These are phyloP conservation scores for Eupithecia abbreviata DNA, from an alignment of 2,888 invertebrate genomes.

Conservation along the genomic window DNA sequence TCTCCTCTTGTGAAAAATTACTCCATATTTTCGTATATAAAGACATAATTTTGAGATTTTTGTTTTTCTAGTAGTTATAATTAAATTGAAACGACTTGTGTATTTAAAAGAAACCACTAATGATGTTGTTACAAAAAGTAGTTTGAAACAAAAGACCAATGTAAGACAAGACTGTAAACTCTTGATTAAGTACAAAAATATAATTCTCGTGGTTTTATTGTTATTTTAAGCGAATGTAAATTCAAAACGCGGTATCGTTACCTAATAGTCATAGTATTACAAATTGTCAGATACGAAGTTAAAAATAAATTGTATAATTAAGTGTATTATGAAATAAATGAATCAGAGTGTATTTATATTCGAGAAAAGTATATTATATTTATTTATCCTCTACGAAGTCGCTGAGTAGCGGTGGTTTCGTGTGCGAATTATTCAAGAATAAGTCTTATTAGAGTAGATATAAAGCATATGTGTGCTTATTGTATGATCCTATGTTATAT, in stretches of 20 bases:
- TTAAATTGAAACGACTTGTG: background rate
- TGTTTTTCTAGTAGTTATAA: background rate
- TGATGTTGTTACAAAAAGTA: conserved; percentile 27
- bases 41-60: background rate
- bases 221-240: conserved; percentile 53
- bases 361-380: conserved; percentile 51
- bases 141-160: conserved; percentile 72
- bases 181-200: conserved; percentile 76
- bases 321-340: conserved; percentile 41
- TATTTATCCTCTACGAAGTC: conserved; percentile 42
- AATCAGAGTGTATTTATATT: conserved; percentile 73
- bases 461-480: conserved; percentile 28
- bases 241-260: conserved; percentile 73
- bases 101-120: background rate
- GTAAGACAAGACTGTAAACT: conserved; percentile 75
- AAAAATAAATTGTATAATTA: conserved; percentile 31
- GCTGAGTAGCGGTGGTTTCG: conserved; percentile 15
- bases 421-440: conserved; percentile 19
- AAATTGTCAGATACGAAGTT: conserved; percentile 17
- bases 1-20: background rate
- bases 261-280: conserved; percentile 64
- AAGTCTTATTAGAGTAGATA: conserved; percentile 27
- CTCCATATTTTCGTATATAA: background rate
- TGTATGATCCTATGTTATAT: conserved; percentile 24
- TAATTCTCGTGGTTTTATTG: conserved; percentile 37